phyloP scores from a whole-genome alignment of 2,797 vertebrate genomes.

The Leucoraja ocellata region DNA sequence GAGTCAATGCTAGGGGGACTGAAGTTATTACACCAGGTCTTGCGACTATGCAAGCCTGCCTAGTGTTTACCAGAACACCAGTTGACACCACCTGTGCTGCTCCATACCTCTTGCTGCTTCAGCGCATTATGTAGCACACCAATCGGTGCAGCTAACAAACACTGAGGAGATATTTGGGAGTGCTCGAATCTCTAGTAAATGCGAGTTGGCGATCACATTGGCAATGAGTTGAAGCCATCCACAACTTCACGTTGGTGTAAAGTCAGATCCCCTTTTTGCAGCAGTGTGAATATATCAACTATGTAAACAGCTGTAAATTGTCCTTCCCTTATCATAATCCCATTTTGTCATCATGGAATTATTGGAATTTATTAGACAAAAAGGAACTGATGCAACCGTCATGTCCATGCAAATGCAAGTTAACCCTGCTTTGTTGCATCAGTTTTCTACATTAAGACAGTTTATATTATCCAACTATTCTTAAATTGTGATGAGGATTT shows the following conservation, averaged over 20 bases:
- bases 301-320: neutral
- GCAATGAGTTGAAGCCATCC: neutral
- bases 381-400: too few relatives aligned
- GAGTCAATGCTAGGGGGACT: neutral
- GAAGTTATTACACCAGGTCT: neutral
- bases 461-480: too few relatives aligned
- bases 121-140: neutral
- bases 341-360: neutral
- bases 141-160: neutral
- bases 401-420: too few relatives aligned
- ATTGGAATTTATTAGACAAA: too few relatives aligned
- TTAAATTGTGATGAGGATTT: too few relatives aligned
- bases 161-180: neutral
- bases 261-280: neutral
- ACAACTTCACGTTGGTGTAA: neutral
- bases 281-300: neutral
- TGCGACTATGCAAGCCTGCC: neutral
- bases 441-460: too few relatives aligned
- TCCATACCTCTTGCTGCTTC: neutral
- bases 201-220: neutral
- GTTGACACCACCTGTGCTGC: neutral
- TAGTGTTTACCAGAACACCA: neutral
- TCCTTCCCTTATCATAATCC: neutral
- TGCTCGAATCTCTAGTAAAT: neutral
- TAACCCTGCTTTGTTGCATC: too few relatives aligned